phyloP scores from a whole-genome alignment of 2,888 invertebrate species.

The Rhopalosiphum nymphaeae region DNA sequence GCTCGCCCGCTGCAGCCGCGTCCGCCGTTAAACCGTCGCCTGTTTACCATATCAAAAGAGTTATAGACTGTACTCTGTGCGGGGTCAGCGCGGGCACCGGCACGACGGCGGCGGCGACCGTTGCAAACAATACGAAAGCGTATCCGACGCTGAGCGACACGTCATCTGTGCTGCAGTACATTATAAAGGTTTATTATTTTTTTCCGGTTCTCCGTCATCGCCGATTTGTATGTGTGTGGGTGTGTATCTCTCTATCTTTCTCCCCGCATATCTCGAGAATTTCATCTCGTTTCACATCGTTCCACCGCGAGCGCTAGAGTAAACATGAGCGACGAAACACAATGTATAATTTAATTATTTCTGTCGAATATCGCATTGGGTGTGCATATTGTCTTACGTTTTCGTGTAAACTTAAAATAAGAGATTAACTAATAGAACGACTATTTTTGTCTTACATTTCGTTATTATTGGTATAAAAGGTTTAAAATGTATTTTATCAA shows the following conservation, averaged over 20 bases:
- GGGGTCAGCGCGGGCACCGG: no score
- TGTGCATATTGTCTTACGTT: neutral
- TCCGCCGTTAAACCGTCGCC: neutral
- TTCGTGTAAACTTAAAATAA: neutral
- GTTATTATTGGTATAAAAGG: neutral
- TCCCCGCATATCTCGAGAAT: neutral
- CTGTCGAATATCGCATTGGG: neutral
- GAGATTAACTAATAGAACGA: neutral
- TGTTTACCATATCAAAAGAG: conserved; percentile 41
- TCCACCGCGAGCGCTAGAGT: no score
- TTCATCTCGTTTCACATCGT: neutral
- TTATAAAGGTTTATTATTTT: neutral
- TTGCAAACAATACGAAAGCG: neutral
- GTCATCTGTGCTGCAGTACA: neutral
- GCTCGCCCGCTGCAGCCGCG: neutral
- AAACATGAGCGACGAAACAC: neutral
- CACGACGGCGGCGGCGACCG: neutral
- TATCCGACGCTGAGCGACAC: neutral
- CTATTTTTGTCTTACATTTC: neutral
- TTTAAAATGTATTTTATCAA: fast-evolving
- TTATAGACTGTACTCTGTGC: no score
- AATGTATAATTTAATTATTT: neutral
- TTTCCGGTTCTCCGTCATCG: neutral
- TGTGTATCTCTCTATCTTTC: neutral
- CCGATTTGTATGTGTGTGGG: no score